phyloP scores from a whole-genome alignment of 2,797 vertebrate species.

The Helicolenus hilgendorfi region DNA sequence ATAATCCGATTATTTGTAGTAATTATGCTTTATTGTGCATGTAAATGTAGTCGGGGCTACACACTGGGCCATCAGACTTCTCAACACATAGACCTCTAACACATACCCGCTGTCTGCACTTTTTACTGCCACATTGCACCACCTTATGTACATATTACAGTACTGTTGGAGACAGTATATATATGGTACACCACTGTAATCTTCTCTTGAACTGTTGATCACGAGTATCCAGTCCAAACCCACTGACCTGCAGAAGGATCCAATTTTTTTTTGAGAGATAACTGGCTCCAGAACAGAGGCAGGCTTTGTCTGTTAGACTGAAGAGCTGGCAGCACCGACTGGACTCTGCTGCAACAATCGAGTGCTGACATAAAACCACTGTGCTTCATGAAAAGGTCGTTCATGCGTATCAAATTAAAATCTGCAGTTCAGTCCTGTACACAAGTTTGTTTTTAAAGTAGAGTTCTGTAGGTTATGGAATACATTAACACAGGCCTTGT shows the following conservation, averaged over 20 bases:
- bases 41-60: no score
- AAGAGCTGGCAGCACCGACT: constrained; percentile 27
- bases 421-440: background rate
- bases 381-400: constrained; percentile 3
- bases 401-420: background rate
- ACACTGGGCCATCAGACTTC: no score
- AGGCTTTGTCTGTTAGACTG: constrained; percentile 56
- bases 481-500: background rate
- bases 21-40: no score
- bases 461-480: background rate
- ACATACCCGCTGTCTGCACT: no score
- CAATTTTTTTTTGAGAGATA: background rate
- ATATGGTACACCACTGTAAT: background rate
- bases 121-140: no score
- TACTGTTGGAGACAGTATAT: no score
- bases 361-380: constrained; percentile 15
- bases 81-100: no score
- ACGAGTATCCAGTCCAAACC: constrained; percentile 16
- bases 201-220: background rate
- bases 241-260: constrained; percentile 12
- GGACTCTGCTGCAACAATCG: background rate
- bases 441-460: background rate
- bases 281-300: constrained; percentile 40
- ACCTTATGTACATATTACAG: no score
- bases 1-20: background rate